Evolutionary conservation across 2,797 vertebrate species (phyloP), one percentile per base, ranked within the genome.

Genomic region (Masticophis lateralis): DNA sequence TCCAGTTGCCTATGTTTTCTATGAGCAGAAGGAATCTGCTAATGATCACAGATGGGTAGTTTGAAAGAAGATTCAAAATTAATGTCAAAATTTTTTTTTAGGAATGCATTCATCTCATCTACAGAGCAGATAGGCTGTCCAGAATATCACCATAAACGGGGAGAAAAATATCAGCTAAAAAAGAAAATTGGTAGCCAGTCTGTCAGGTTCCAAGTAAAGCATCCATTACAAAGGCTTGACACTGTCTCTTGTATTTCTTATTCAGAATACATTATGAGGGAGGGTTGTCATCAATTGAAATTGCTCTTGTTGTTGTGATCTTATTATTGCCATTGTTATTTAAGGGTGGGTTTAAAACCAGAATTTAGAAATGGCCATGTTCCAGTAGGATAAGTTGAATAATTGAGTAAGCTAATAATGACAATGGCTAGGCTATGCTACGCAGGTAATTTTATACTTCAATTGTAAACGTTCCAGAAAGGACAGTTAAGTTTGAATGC

Each of bases 371-470:
- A 89, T 89, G 87, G 87, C 61, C 22, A n/a, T 53, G 56, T 53
- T 83, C 37, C 74, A 83, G 20, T 25, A 4, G 9, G 18, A 22
- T 43, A 13, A 89, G 25, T 25, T 89, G 88, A 87, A 61, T 91
- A 93, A 93, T 91, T 93, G 91, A 69, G 86, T 91, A 93, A 93
- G 90, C 89, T 91, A 91, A 89, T 93, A 93, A 93, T 91, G 87
- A 91, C 87, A 89, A 86, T 91, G 88, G 69, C 66, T 89, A 89
- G 87, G 90, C 93, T 89, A 59, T 37, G 43, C 57, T 83, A 28
- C 27, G 27, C 56, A 91, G 90, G 47, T 93, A 89, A 88, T 43
- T 27, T 91, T 91, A 93, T 53, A 89, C 93, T 91, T 91, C 90
- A 89, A 91, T 89, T 93, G 90, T 89, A 69, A 89, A 93, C 93